Conservation (phyloP, 2,113 vertebrate species). For the Ageneiosus marmoratus region DNA sequence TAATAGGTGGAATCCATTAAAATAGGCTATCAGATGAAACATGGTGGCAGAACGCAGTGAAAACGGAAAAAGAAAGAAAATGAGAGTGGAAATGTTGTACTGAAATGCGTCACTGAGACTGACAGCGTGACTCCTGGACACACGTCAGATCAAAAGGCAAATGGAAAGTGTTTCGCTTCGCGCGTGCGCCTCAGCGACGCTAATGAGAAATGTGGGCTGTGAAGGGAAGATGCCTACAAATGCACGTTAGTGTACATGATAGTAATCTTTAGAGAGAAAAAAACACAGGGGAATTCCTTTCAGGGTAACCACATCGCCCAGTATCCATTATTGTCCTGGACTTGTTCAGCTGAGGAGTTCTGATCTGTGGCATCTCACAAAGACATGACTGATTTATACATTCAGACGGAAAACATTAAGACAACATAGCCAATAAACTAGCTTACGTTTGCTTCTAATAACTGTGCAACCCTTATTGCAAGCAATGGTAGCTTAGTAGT, state of each 20-base stretch:
- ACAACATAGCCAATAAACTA: neutral
- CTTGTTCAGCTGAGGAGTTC: slow-evolving; percentile 16
- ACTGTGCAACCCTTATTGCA: neutral
- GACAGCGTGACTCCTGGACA: slow-evolving; percentile 6
- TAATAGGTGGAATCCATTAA: neutral
- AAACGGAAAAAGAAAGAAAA: neutral
- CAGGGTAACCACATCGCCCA: neutral
- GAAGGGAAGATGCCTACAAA: slow-evolving; percentile 24
- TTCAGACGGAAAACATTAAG: neutral
- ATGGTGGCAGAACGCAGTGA: neutral
- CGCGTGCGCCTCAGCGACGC: slow-evolving; percentile 14
- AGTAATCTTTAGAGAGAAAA: neutral
- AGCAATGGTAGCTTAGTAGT: too few species aligned
- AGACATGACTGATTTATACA: neutral
- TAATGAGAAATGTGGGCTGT: slow-evolving; percentile 21
- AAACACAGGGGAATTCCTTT: slow-evolving; percentile 39
- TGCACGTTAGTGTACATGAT: neutral
- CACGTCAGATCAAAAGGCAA: slow-evolving; percentile 25
- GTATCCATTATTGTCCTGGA: slow-evolving; percentile 26
- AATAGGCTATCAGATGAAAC: neutral
- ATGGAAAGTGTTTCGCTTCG: slow-evolving; percentile 20
- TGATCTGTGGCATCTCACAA: neutral
- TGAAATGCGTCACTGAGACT: slow-evolving; percentile 23
- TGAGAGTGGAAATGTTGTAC: neutral
- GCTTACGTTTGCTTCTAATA: neutral